These are phyloP conservation scores for Stratiolaelaps scimitus DNA, from an alignment of 1,140 invertebrate genomes.

Conservation along the genomic window DNA sequence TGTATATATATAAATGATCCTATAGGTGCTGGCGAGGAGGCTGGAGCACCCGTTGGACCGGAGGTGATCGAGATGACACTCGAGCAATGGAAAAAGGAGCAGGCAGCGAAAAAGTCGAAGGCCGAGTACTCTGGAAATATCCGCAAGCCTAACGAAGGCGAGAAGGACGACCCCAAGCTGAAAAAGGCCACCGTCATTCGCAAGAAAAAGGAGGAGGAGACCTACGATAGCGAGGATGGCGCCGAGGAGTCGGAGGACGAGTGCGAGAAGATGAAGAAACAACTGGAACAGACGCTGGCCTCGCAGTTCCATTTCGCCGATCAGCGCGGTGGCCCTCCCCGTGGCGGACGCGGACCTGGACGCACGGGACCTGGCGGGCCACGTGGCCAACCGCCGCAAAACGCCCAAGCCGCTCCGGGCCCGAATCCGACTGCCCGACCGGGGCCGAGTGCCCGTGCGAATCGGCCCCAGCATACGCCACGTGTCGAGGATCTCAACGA, in stretches of 20 bases:
- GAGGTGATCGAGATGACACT: constrained; percentile 12
- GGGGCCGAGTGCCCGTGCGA: background rate
- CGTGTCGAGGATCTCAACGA: constrained; percentile 26
- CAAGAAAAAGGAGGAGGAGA: background rate
- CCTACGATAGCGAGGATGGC: background rate
- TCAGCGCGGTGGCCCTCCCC: constrained; percentile 1
- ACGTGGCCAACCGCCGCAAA: background rate
- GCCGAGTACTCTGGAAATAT: constrained; percentile 15
- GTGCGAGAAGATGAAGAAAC: constrained; percentile 25
- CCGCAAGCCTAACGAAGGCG: constrained; percentile 22
- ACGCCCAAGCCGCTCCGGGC: background rate
- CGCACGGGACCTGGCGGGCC: background rate
- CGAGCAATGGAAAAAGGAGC: constrained; percentile 25
- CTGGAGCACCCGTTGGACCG: background rate
- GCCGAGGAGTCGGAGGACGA: constrained; percentile 10
- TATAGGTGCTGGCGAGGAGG: background rate
- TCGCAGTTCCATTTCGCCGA: constrained; percentile 26
- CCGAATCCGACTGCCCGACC: too few species aligned
- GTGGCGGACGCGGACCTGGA: constrained; percentile 4
- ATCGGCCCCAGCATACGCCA: constrained; percentile 8
- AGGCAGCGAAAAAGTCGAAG: constrained; percentile 10
- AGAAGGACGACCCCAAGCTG: constrained; percentile 23
- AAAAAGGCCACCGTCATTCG: constrained; percentile 9
- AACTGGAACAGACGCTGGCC: constrained; percentile 23
- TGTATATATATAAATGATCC: too few species aligned